phyloP scores from a whole-genome alignment of 2,797 vertebrate species.

The Lepidocolaptes lacrymiger region DNA sequence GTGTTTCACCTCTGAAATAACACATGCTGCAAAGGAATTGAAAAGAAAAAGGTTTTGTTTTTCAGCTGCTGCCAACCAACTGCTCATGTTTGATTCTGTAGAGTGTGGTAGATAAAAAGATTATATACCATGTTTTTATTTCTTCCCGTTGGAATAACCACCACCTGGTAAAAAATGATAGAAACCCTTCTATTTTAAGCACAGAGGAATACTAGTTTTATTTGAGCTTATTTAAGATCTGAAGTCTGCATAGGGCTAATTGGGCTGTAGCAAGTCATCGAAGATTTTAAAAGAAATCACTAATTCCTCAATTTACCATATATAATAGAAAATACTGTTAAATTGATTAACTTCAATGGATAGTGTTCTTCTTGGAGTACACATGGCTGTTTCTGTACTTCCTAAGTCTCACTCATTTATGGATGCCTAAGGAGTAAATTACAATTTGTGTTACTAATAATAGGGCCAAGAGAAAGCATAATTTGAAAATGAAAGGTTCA shows the following conservation, averaged over 20 bases:
- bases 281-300: background rate
- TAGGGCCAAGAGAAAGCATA: background rate
- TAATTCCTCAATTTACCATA: background rate
- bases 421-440: background rate
- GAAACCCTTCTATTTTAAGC: background rate
- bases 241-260: background rate
- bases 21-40: background rate
- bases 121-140: background rate
- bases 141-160: background rate
- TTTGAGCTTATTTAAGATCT: background rate
- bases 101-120: background rate
- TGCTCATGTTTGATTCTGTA: conserved; percentile 7
- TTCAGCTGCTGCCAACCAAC: conserved; percentile 13
- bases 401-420: background rate
- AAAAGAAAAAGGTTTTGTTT: background rate
- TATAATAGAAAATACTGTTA: background rate
- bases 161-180: background rate
- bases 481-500: background rate
- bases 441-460: background rate
- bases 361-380: background rate
- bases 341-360: background rate
- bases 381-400: background rate
- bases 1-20: conserved; percentile 32
- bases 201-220: background rate
- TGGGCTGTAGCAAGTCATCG: background rate